These are phyloP conservation scores for Teinopalpus imperialis DNA, from an alignment of 2,888 invertebrate species.

Conservation along the genomic window DNA sequence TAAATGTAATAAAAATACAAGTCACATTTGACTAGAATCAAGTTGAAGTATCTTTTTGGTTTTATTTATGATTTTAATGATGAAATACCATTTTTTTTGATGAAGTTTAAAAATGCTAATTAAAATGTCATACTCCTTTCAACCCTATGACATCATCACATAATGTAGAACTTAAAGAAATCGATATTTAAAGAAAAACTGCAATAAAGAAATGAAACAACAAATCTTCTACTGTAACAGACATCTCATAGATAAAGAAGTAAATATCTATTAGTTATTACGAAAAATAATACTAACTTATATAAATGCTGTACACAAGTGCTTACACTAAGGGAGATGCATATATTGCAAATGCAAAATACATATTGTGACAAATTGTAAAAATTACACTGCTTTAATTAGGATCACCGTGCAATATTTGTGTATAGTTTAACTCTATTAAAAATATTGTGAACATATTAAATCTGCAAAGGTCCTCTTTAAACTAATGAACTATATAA, in stretches of 20 bases:
- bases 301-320: slow-evolving; percentile 5
- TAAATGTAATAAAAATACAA: background rate
- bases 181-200: no score
- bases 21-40: slow-evolving; percentile 15
- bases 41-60: no score
- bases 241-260: background rate
- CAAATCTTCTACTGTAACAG: no score
- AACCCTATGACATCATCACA: no score
- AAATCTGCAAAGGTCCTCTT: no score
- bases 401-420: background rate
- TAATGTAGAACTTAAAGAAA: no score
- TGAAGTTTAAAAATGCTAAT: no score
- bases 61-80: no score
- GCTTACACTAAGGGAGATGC: background rate
- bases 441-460: background rate
- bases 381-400: background rate
- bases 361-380: slow-evolving; percentile 13
- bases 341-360: slow-evolving; percentile 1
- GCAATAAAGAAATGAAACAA: no score
- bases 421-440: background rate
- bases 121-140: no score
- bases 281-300: slow-evolving; percentile 8
- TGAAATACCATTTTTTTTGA: no score
- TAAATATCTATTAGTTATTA: background rate
- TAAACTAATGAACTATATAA: no score